Base-by-base conservation (phyloP, 2,888 invertebrate genomes). In the Lithophane socia region DNA sequence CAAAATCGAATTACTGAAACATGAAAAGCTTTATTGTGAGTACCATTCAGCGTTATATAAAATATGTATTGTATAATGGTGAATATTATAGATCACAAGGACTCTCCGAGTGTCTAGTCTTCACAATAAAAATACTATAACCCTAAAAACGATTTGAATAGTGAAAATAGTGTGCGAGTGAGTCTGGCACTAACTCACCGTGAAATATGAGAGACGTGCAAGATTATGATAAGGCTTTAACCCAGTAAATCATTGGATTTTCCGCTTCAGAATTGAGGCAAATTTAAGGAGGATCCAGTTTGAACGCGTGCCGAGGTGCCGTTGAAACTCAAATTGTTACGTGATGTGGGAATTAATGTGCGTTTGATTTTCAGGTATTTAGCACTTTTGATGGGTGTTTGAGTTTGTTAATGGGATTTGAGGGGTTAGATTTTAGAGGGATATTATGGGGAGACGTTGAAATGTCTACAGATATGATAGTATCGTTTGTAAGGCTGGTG, bases 141-240 rank as follows among this genome's bases (percentile, higher is more conserved):
- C 68, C 68, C 75, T 80, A 84, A 87, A 85, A 89, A 85, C 88
- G 86, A 91, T 92, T 92, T 92, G 91, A 93, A 92, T 93, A 93
- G 92, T 90, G 91, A 92, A 92, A 94, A 94, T 94, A 94, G 93
- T 93, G 92, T 89, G 88, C 85, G 83, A 87, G 84, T 87, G 89
- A 90, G 90, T 84, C 85, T 85, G 89, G 88, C 90, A 91, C 91
- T 94, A 94, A 93, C 93, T 94, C 92, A 89, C 90, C 92, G 92
- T 95, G 92, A 96, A 95, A 95, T 96, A 96, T 95, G 95, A 94
- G 94, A 92, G 94, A 95, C 95, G 95, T 96, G 96, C 92, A 89
- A 95, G 95, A 96, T 96, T 96, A 96, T 94, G 96, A 96, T 96
- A 96, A 95, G 95, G 94, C 93, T 90, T 93, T 92, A 93, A 92